Percentiles rank a stretch among this genome's conserved stretches.
phyloP scores from a whole-genome alignment of 1,140 invertebrate species.

The Batillaria attramentaria region DNA sequence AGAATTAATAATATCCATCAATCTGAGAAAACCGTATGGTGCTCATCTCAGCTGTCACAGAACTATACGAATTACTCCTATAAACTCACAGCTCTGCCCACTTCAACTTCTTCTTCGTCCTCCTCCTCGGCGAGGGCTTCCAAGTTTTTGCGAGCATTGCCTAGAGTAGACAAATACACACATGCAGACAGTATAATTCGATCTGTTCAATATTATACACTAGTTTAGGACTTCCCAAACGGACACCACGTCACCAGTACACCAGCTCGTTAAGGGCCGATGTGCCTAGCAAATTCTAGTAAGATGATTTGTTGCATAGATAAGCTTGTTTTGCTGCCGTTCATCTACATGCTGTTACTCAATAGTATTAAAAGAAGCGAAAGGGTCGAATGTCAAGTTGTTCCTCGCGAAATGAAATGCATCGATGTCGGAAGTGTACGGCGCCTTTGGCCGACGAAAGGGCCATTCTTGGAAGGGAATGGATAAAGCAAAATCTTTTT shows the following conservation, averaged over 20 bases:
- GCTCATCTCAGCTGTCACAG: background rate
- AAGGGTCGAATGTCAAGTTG: too few relatives aligned
- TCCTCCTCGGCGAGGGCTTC: conserved; percentile 26
- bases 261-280: background rate
- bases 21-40: background rate
- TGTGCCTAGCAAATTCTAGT: background rate
- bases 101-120: conserved; percentile 17
- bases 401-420: background rate
- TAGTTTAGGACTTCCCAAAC: background rate
- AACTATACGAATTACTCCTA: background rate
- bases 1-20: background rate
- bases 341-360: too few relatives aligned
- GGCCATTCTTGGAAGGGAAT: background rate
- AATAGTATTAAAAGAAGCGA: too few relatives aligned
- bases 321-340: background rate
- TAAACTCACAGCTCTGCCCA: background rate
- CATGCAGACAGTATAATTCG: background rate
- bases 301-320: background rate
- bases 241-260: background rate
- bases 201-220: background rate
- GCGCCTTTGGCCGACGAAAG: background rate
- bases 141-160: conserved; percentile 17
- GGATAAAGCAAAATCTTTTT: background rate
- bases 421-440: background rate
- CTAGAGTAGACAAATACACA: background rate